Base-by-base conservation (phyloP, 2,888 invertebrate species). In the Caenorhabditis afra region DNA sequence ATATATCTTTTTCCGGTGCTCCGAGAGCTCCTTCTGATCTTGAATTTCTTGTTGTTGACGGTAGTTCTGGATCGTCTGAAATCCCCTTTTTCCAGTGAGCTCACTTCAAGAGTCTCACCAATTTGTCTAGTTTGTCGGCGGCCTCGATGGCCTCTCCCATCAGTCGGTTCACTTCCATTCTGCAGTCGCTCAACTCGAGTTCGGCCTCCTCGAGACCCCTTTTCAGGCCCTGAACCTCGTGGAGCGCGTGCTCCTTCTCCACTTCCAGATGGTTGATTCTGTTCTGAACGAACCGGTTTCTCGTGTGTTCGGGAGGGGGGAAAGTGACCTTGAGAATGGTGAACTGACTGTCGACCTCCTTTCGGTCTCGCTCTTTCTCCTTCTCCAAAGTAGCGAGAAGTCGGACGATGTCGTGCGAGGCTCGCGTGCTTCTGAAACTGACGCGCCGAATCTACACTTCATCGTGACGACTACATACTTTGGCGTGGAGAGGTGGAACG, bases 271-370 rank as follows among this genome's bases (percentile, higher is more conserved):
- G 68, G 62, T 68, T 74, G 53, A 79, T 79, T 70, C 74, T 29
- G 45, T 74, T 79, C 74, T 79, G 41, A 35, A 62, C 14, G 10
- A 10, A 41, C 29, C 1, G n/a, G 29, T 37, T 45, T 4, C n/a
- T n/a, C 50, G 1, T 11, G 41, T 7, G 3, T n/a, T 29, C 14
- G 10, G 37, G 16, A 61, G 20, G n/a, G 45, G 20, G n/a, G 14
- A 61, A 35, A 57, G 37, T 53, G 55, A 83, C 83, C 76, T 81
- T 83, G 29, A 83, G 68, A 68, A 79, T 82, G 37, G 71, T 73
- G 58, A 83, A 81, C 29, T 83, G 83, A 64, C 75, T 80, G 49
- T 81, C 80, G 57, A 83, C 81, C 61, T 83, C 83, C 53, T 76
- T 59, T 70, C 80, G 65, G 58, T 81, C 81, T 8, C 83, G 49